Base-by-base conservation (phyloP, 2,113 vertebrate species). In the Pipra filicauda region DNA sequence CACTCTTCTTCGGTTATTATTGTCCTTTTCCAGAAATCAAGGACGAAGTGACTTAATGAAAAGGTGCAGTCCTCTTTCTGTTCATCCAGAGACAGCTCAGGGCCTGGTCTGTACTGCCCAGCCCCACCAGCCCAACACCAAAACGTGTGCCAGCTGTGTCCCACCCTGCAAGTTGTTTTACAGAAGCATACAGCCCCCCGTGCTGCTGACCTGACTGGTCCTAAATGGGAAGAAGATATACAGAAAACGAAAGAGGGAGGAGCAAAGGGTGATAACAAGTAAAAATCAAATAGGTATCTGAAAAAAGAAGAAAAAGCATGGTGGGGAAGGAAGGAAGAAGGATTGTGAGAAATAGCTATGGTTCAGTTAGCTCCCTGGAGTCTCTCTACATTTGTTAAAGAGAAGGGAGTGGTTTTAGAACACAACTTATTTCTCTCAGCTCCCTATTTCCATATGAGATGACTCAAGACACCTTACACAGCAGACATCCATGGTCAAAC, bases 381-480 rank as follows among this genome's bases (percentile, higher is more conserved):
- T 58, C 19, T 61, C 80, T 37, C 76, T 37, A 11, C 8, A 44
- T 57, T 52, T 5, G 3, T 52, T n/a, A 35, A 49, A 35, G 48
- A 82, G 57, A 90, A 62, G 23, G 14, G 71, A 85, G 30, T 1
- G 9, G 23, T 51, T 88, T 85, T 82, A 59, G 71, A 62, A 75
- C 17, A 65, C 39, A 75, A 75, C 33, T 89, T 49, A 9, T 13
- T 74, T 71, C 41, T 65, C 77, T 59, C 7, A 26, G 66, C 43
- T 95, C 57, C 74, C 75, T 80, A 54, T 84, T 72, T 95, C 75
- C 59, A 46, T 74, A 69, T 35, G 43, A 72, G 43, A 62, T 95
- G 91, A 96, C 66, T 92, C 91, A 93, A 92, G 85, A 43, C 33
- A 82, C 52, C 54, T 92, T 51, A 43, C 6, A 5, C 0, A 67